Evolutionary conservation across 2,797 vertebrate species (phyloP), one percentile per base, ranked within the genome.

Genomic region (Clarias pachynema): DNA sequence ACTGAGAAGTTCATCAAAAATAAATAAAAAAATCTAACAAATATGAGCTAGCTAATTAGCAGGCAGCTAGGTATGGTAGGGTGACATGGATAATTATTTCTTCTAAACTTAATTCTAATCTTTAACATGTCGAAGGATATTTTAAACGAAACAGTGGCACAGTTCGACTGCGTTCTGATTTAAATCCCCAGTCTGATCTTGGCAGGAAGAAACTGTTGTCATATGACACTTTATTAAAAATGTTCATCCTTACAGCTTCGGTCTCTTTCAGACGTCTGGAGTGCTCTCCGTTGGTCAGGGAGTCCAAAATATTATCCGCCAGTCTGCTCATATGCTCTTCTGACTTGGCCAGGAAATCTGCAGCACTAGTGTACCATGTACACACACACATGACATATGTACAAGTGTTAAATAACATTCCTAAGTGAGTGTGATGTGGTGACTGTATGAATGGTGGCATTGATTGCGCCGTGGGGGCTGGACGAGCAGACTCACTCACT

Each of bases 261-360:
- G 93, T 88, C 79, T 95, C 95, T 89, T 94, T 95, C 69, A 99
- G 95, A 56, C 92, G 91, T 92, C 92, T 97, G 2, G 97, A 97
- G 93, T 99, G 97, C 66, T 97, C 96, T 87, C 98, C 98, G 84
- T 97, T 97, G 4, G 98, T 99, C 86, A 99, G 88, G 22, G 96
- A 97, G 79, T 99, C 98, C 92, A 99, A 93, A 66, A 99, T 92
- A 87, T 97, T 97, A 91, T 99, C 98, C 22, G 97, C 97, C 94
- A 98, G 95, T 85, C 96, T 95, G 91, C 95, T 96, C 12, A 96
- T 94, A 53, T 97, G 96, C 90, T 97, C 97, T 29, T 97, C 96
- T 1, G 97, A 96, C 70, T 96, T 97, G 89, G 96, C 93, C 91
- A 99, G 91, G 91, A 97, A 97, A 68, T 97, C 96, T 14, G 96